Conservation (phyloP, 2,888 invertebrate genomes). For the Drosophila eohydei region DNA sequence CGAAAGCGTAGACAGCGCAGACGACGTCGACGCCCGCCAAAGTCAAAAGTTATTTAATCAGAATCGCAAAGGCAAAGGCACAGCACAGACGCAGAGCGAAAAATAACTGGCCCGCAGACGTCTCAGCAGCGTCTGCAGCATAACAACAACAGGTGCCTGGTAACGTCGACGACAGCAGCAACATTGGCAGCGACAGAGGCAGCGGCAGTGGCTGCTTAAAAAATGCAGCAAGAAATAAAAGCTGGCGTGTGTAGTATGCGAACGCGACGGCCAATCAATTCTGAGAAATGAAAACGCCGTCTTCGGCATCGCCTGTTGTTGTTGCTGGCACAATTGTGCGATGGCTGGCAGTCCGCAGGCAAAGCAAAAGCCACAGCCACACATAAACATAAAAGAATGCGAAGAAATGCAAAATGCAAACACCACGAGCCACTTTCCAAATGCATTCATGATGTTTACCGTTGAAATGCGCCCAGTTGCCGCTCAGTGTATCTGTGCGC, state of each 20-base stretch:
- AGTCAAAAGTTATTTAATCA: slow-evolving; percentile 80
- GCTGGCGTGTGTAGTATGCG: slow-evolving; percentile 72
- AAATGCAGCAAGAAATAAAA: slow-evolving; percentile 66
- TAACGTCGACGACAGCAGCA: slow-evolving; percentile 21
- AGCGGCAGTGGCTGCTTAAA: slow-evolving; percentile 43
- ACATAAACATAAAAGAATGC: slow-evolving; percentile 80
- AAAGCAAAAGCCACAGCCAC: slow-evolving; percentile 59
- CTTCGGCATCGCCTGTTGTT: slow-evolving; percentile 62
- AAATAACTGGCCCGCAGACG: slow-evolving; percentile 27
- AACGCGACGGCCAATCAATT: slow-evolving; percentile 79
- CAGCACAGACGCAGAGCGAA: slow-evolving; percentile 42
- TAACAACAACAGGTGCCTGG: slow-evolving; percentile 46
- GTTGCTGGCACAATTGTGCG: slow-evolving; percentile 73
- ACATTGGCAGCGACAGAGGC: slow-evolving; percentile 20
- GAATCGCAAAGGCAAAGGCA: slow-evolving; percentile 66
- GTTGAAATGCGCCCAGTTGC: slow-evolving; percentile 79
- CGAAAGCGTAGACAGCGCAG: slow-evolving; percentile 30
- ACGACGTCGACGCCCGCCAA: slow-evolving; percentile 58
- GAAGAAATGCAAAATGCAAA: slow-evolving; percentile 80
- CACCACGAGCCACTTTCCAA: slow-evolving; percentile 83
- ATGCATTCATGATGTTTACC: slow-evolving; percentile 81
- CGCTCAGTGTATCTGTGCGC: slow-evolving; percentile 37
- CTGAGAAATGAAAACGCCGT: slow-evolving; percentile 80
- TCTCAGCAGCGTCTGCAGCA: slow-evolving; percentile 52
- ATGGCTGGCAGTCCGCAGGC: slow-evolving; percentile 52